Percentiles rank a stretch among this genome's conserved stretches.
These are phyloP conservation scores for Galaxea fascicularis DNA, from an alignment of 92 coral and sea anemone genomes.

Conservation along the genomic window DNA sequence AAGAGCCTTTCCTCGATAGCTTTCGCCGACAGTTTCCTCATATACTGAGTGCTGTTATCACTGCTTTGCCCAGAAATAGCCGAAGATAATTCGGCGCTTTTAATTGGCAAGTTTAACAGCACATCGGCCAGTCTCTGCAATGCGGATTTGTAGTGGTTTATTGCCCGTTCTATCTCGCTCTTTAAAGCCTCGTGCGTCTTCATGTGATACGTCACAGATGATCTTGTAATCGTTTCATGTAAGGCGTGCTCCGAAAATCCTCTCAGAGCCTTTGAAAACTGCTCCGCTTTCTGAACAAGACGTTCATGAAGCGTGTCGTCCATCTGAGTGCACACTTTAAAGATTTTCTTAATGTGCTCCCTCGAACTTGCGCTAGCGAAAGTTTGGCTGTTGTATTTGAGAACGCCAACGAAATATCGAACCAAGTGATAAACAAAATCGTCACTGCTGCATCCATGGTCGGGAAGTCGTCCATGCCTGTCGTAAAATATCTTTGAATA, in stretches of 20 bases:
- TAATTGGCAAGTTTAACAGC: constrained; percentile 62
- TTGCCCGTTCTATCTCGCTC: constrained; percentile 71
- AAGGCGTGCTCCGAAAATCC: constrained; percentile 80
- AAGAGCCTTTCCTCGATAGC: constrained; percentile 79
- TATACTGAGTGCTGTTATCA: constrained; percentile 59
- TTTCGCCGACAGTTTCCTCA: constrained; percentile 70
- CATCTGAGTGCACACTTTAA: constrained; percentile 66
- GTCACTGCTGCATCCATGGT: constrained; percentile 59
- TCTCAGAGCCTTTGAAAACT: constrained; percentile 60
- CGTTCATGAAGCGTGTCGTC: constrained; percentile 67
- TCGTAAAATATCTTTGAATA: constrained; percentile 78
- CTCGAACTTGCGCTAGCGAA: constrained; percentile 85
- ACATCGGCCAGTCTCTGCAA: constrained; percentile 70
- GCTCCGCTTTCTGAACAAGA: constrained; percentile 60
- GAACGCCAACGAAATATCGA: constrained; percentile 76
- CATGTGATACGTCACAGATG: constrained; percentile 72
- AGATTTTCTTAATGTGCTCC: constrained; percentile 73
- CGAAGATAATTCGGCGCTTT: constrained; percentile 55
- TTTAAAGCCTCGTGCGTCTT: constrained; percentile 81
- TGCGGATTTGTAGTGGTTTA: constrained; percentile 72
- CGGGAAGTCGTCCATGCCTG: constrained; percentile 70
- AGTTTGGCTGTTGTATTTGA: constrained; percentile 85
- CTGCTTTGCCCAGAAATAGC: constrained; percentile 35
- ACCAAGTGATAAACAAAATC: constrained; percentile 80
- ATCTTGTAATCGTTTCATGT: constrained; percentile 73